Evolutionary conservation across 2,888 invertebrate genomes (phyloP).

Genomic region (Himalopsyche anomala): DNA sequence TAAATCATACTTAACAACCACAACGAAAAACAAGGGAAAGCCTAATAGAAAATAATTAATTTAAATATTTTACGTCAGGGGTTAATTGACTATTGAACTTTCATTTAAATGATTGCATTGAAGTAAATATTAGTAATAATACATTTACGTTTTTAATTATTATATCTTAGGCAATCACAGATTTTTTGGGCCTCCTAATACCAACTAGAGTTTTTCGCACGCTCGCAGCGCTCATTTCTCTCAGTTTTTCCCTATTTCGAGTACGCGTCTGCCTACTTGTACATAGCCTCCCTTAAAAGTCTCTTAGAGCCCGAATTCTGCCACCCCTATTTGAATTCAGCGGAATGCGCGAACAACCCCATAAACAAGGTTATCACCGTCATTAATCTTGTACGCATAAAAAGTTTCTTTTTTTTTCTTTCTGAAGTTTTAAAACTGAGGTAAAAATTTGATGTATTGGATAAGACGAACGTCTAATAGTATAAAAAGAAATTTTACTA

Average conservation of each 20-base stretch:
- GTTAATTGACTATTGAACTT: no score
- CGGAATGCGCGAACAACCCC: conserved; percentile 42
- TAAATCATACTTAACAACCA: no score
- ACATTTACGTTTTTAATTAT: no score
- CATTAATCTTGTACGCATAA: conserved; percentile 42
- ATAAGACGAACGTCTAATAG: neutral
- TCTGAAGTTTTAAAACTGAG: conserved; percentile 6
- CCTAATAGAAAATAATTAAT: no score
- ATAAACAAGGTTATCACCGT: conserved; percentile 42
- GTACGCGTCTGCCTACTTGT: conserved; percentile 18
- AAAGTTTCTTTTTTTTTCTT: conserved; percentile 39
- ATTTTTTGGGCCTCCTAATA: conserved; percentile 13
- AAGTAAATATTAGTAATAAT: no score
- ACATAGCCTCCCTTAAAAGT: conserved; percentile 16
- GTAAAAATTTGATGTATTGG: conserved; percentile 31
- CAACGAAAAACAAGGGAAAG: no score
- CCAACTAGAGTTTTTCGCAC: conserved; percentile 17
- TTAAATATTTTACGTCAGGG: no score
- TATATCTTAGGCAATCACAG: neutral
- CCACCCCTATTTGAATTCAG: conserved; percentile 31
- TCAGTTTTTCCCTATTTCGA: conserved; percentile 35
- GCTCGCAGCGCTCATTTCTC: conserved; percentile 19
- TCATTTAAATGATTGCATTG: no score
- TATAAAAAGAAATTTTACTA: conserved; percentile 13
- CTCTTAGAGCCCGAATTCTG: conserved; percentile 23